A percentile compares a stretch with the other conserved stretches of the same genome.
Evolutionary conservation across 2,113 vertebrate genomes (phyloP).

Genomic region (Oncorhynchus clarkii): DNA sequence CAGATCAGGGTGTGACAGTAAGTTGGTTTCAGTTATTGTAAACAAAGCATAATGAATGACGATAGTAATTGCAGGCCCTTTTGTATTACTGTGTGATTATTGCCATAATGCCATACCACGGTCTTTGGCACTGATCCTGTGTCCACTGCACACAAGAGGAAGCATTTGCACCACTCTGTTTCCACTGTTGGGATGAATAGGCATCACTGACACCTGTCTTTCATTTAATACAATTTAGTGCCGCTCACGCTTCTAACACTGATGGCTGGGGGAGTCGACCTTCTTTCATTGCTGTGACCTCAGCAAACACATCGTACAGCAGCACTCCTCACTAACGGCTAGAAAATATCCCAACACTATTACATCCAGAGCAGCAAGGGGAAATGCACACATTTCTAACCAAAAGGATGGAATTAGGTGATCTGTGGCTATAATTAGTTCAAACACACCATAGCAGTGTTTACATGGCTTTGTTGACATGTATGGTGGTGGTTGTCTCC

Average conservation of each 20-base stretch:
- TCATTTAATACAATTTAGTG: conserved; percentile 27
- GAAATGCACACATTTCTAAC: neutral
- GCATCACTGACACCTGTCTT: conserved; percentile 11
- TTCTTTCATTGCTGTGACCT: neutral
- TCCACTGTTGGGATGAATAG: neutral
- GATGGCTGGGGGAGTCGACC: neutral
- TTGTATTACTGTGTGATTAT: conserved; percentile 40
- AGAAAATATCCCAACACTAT: neutral
- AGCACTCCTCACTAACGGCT: neutral
- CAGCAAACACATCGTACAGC: neutral
- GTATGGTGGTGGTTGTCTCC: too few species aligned
- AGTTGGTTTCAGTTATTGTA: neutral
- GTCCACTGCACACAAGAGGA: conserved; percentile 8
- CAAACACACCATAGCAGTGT: too few species aligned
- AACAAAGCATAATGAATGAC: neutral
- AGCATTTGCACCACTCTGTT: conserved; percentile 9
- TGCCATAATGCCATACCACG: conserved; percentile 25
- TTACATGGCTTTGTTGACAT: too few species aligned
- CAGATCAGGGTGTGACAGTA: neutral
- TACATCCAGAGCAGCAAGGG: neutral
- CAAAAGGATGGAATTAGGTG: neutral
- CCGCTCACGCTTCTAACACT: neutral
- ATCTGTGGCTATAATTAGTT: too few species aligned
- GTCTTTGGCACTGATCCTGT: neutral
- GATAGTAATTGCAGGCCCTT: conserved; percentile 28